Conservation (phyloP, 2,797 vertebrate genomes). For the Myotis myotis region DNA sequence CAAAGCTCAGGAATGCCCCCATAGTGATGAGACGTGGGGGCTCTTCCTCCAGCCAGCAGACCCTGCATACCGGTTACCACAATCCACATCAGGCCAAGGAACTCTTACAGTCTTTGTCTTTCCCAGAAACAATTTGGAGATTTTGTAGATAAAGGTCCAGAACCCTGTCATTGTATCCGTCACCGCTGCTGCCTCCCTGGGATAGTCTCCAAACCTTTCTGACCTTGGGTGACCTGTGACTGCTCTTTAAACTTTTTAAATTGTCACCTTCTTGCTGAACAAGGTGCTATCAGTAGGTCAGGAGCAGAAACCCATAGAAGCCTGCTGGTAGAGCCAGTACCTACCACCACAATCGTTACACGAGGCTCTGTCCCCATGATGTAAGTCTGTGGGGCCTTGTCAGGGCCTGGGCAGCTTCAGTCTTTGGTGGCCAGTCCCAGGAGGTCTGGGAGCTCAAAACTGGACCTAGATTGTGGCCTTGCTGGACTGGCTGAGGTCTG, state of each 20-base stretch:
- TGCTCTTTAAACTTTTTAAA: not conserved
- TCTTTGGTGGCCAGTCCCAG: too few species aligned
- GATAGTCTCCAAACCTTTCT: not conserved
- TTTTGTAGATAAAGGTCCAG: not conserved
- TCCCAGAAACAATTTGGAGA: not conserved
- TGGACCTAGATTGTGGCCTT: too few species aligned
- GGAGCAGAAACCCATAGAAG: not conserved
- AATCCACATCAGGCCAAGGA: not conserved
- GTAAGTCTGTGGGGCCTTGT: too few species aligned
- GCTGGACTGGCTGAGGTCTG: too few species aligned
- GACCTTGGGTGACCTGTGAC: not conserved
- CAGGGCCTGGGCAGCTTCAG: too few species aligned
- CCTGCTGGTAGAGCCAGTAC: not conserved
- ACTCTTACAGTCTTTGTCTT: not conserved
- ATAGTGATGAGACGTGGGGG: not conserved
- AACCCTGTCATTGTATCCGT: not conserved
- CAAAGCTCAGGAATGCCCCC: not conserved
- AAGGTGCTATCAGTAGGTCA: not conserved
- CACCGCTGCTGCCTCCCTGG: not conserved
- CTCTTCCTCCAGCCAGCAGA: slow-evolving; percentile 29
- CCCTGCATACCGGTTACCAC: slow-evolving; percentile 1
- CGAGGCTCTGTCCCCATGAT: too few species aligned
- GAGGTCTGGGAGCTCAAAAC: too few species aligned
- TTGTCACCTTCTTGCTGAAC: not conserved
- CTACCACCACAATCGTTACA: too few species aligned